Evolutionary conservation across 2,797 vertebrate species (phyloP).

Genomic region (Oceanodroma leucorhoa): DNA sequence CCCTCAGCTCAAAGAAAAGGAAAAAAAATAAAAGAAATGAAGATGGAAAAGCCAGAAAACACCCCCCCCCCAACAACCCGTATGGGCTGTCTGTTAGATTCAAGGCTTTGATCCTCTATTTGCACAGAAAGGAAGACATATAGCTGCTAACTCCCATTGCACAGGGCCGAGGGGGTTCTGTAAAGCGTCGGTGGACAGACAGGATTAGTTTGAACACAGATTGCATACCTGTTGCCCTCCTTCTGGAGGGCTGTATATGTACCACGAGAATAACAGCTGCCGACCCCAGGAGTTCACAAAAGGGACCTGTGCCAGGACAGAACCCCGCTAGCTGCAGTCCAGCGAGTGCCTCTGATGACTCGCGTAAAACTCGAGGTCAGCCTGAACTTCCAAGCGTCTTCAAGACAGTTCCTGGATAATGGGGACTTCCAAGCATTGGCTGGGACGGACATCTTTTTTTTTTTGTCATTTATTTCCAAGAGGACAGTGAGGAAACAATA

Average conservation of each 20-base stretch:
- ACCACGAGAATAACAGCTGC: not conserved
- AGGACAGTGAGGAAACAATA: not conserved
- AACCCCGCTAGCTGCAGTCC: not conserved
- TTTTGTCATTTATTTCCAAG: not conserved
- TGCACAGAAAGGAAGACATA: constrained; percentile 20
- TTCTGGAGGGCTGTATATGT: not conserved
- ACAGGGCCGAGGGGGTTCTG: not conserved
- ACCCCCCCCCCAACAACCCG: not conserved
- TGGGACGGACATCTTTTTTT: not conserved
- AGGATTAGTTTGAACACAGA: not conserved
- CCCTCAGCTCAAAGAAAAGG: not conserved
- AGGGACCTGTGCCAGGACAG: not conserved
- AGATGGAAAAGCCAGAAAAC: not conserved
- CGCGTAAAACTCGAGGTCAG: not conserved
- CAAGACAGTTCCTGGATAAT: not conserved
- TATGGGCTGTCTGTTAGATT: not conserved
- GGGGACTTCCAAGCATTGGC: not conserved
- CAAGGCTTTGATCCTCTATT: constrained; percentile 3
- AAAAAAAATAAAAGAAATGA: not conserved
- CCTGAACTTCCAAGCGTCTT: not conserved
- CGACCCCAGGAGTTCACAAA: not conserved
- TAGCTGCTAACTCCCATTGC: not conserved
- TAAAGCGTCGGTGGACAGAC: not conserved
- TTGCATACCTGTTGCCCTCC: not conserved
- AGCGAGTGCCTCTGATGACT: not conserved